Percentiles rank a stretch among this genome's conserved stretches.
Evolutionary conservation across 2,797 vertebrate genomes (phyloP).

Genomic region (Rhyacichthys aspro): DNA sequence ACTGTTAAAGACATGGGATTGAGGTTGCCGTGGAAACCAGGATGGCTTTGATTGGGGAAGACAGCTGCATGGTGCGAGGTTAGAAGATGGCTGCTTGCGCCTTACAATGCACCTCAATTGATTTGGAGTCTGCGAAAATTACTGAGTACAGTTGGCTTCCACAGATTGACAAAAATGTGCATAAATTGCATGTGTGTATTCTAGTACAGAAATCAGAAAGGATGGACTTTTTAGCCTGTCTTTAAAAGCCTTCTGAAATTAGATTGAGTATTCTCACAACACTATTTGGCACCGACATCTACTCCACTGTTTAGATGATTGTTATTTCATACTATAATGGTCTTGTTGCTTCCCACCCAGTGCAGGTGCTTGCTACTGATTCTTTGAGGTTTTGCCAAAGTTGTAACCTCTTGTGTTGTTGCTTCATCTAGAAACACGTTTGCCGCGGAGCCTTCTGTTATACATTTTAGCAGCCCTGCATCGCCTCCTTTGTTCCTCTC

Average conservation of each 20-base stretch:
- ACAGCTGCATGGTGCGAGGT: conserved; percentile 67
- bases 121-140: conserved; percentile 67
- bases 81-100: conserved; percentile 64
- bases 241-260: too few relatives aligned
- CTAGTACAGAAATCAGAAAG: too few relatives aligned
- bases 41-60: conserved; percentile 60
- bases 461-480: conserved; percentile 29
- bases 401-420: conserved; percentile 22
- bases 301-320: too few relatives aligned
- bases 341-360: background rate
- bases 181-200: conserved; percentile 10
- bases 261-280: too few relatives aligned
- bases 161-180: conserved; percentile 20
- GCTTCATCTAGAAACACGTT: conserved; percentile 17
- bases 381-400: conserved; percentile 20
- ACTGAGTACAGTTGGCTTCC: conserved; percentile 46
- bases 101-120: conserved; percentile 63
- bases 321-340: too few relatives aligned
- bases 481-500: conserved; percentile 33
- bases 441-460: conserved; percentile 29
- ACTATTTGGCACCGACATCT: too few relatives aligned
- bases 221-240: too few relatives aligned
- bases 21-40: conserved; percentile 70
- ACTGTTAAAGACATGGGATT: conserved; percentile 64
- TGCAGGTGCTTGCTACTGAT: conserved; percentile 27